Evolutionary conservation across 2,888 invertebrate genomes (phyloP).

Genomic region (Drosophila parthenogenetica): DNA sequence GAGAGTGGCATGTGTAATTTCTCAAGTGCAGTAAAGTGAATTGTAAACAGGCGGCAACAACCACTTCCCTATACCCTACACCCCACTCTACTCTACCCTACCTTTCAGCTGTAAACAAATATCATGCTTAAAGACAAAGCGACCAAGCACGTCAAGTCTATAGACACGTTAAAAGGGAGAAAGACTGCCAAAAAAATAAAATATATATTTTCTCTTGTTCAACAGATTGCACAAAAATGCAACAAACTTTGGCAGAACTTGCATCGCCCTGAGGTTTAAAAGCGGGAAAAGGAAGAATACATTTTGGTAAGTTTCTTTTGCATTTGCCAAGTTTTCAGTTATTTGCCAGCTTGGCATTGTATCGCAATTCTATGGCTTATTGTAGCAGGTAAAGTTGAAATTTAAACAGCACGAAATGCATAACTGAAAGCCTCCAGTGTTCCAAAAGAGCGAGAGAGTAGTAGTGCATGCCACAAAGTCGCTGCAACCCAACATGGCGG

Average conservation of each 20-base stretch:
- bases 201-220: constrained; percentile 39
- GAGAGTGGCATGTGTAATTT: constrained; percentile 71
- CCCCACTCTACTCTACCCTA: neutral
- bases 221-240: constrained; percentile 71
- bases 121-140: constrained; percentile 44
- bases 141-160: neutral
- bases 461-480: constrained; percentile 54
- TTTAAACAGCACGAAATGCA: constrained; percentile 51
- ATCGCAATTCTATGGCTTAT: constrained; percentile 62
- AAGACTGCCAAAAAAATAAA: constrained; percentile 32
- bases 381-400: constrained; percentile 55
- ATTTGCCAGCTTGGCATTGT: constrained; percentile 68
- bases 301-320: constrained; percentile 26
- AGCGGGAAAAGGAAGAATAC: neutral
- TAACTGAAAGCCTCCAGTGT: constrained; percentile 31
- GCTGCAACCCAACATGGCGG: constrained; percentile 74
- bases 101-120: constrained; percentile 41
- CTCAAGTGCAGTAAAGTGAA: constrained; percentile 77
- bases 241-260: constrained; percentile 38
- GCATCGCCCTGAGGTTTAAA: neutral
- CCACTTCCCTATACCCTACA: neutral
- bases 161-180: constrained; percentile 4
- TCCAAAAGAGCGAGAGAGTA: constrained; percentile 19
- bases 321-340: constrained; percentile 60
- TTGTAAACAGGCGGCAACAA: constrained; percentile 63